Percentiles rank a stretch among this genome's conserved stretches.
Evolutionary conservation across 1,140 invertebrate genomes (phyloP).

Genomic region (Zaprionus nigranus): DNA sequence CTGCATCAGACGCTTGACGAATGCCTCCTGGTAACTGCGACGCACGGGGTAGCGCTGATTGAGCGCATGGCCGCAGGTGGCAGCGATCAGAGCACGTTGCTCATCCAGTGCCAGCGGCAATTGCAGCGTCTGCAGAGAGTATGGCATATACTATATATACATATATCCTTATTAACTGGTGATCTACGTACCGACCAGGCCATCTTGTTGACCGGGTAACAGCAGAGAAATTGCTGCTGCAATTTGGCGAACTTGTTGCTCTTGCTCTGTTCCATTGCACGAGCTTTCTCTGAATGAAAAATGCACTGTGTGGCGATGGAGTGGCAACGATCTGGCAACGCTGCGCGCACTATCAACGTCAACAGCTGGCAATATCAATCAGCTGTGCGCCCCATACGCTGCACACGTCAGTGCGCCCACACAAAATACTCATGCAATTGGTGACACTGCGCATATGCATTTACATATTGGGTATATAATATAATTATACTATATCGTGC

Average conservation of each 20-base stretch:
- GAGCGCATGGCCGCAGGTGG: constrained; percentile 60
- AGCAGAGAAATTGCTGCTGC: constrained; percentile 72
- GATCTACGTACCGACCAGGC: constrained; percentile 68
- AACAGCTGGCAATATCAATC: constrained; percentile 11
- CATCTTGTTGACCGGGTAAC: constrained; percentile 72
- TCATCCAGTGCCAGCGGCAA: constrained; percentile 61
- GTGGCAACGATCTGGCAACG: constrained; percentile 29
- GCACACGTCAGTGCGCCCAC: neutral
- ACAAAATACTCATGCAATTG: neutral
- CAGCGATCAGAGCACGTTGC: constrained; percentile 63
- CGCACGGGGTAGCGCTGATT: constrained; percentile 68
- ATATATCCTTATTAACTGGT: neutral
- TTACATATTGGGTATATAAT: neutral
- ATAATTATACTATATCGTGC: neutral
- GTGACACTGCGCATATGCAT: neutral
- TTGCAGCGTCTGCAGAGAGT: constrained; percentile 40
- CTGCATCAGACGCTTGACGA: constrained; percentile 69
- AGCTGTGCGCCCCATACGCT: constrained; percentile 8
- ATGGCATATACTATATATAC: neutral
- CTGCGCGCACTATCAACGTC: constrained; percentile 8
- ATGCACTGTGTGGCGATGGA: neutral
- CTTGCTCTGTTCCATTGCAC: constrained; percentile 40
- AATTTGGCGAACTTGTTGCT: constrained; percentile 59
- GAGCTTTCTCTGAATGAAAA: constrained; percentile 8
- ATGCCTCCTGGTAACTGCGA: constrained; percentile 70